Evolutionary conservation across 2,113 vertebrate genomes (phyloP), one percentile per base, ranked within the genome.

Genomic region (Paraplagusia blochii): DNA sequence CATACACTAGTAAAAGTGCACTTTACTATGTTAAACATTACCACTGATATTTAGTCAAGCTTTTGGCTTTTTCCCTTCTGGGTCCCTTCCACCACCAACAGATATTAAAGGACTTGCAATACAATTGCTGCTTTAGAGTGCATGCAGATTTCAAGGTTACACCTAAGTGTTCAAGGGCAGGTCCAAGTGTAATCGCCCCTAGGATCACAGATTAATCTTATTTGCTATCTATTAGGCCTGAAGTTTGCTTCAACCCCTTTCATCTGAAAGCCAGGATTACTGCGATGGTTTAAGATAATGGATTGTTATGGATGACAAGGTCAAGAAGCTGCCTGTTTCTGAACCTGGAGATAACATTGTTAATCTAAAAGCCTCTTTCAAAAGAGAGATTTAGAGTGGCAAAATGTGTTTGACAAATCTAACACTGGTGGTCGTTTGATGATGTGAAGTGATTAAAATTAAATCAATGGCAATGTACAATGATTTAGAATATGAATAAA

Each of bases 191-290:
- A 98, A 99, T 99, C 93, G 93, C 93, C 95, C 97, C 95, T 98
- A 95, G 98, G 96, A 98, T 99, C 95, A 94, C 96, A 95, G 95
- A 98, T 99, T 99, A 98, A 99, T 99, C 95, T 98, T 97, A 98
- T 98, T 98, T 99, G 94, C 94, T 92, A 97, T 98, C 97, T 99
- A 98, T 99, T 98, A 97, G 95, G 93, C 95, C 94, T 97, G 94
- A 96, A 95, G 97, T 93, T 89, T 91, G 90, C 93, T 94, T 94
- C 92, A 90, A 90, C 92, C 88, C 79, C 93, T 93, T 92, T 90
- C 93, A 93, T 94, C 94, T 94, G 93, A 95, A 98, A 98, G 95
- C 95, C 93, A 97, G 96, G 96, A 99, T 99, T 99, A 98, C 93
- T 88, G 93, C 93, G 95, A 98, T 98, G 95, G 95, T 96, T 98